These are phyloP conservation scores for Trachops cirrhosus DNA, from an alignment of 2,797 vertebrate species.

Conservation along the genomic window DNA sequence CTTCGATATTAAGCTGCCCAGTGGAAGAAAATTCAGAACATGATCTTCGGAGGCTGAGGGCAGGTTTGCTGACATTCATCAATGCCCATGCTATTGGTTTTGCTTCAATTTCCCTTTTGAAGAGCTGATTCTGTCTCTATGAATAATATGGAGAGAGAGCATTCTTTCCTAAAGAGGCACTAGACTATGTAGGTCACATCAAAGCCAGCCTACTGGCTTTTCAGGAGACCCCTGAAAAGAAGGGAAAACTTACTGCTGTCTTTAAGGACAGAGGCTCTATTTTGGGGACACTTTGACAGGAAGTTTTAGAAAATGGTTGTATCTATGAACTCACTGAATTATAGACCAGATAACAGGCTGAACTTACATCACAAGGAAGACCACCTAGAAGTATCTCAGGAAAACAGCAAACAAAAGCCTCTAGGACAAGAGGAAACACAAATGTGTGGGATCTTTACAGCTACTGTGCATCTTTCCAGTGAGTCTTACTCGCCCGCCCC, in stretches of 20 bases:
- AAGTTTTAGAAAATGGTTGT: slow-evolving; percentile 60
- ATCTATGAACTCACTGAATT: slow-evolving; percentile 67
- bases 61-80: neutral
- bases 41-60: neutral
- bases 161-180: neutral
- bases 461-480: neutral
- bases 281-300: slow-evolving; percentile 59
- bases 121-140: neutral
- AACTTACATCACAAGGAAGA: slow-evolving; percentile 54
- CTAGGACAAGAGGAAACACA: neutral
- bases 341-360: slow-evolving; percentile 38
- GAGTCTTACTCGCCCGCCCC: neutral
- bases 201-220: slow-evolving; percentile 59
- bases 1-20: neutral
- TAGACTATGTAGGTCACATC: neutral
- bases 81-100: neutral
- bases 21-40: neutral
- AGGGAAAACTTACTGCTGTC: slow-evolving; percentile 54
- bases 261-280: slow-evolving; percentile 74
- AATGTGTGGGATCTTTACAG: neutral
- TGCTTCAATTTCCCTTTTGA: neutral
- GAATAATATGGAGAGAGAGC: neutral
- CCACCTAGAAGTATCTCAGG: slow-evolving; percentile 65
- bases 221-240: neutral
- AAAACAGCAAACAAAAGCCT: slow-evolving; percentile 65